Evolutionary conservation across 1,140 invertebrate genomes (phyloP), one percentile per base, ranked within the genome.

Genomic region (Mamestra configurata): DNA sequence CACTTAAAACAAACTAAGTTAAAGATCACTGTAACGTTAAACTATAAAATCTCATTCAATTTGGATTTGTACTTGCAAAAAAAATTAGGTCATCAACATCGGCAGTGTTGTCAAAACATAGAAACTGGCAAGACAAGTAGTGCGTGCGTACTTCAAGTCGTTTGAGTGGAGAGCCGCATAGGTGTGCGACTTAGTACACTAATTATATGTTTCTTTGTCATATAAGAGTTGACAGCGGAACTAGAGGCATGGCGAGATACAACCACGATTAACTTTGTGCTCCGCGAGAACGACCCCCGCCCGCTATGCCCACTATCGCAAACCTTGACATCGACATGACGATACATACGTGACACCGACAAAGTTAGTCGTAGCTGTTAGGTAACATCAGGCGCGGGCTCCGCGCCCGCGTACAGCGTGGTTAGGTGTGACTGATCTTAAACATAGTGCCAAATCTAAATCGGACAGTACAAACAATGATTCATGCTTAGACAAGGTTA

Each of bases 11-110:
- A 91, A 92, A 93, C 92, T 90, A 92, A 91, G 89, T 93, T 92
- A 93, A 93, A 92, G 89, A 91, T 93, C 90, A 91, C 88, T 93
- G 88, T 92, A 91, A 92, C 88, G 93, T 94, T 92, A 93, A 92
- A 91, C 90, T 93, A 93, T 89, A 90, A 92, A 94, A 92, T 93
- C 90, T 94, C 92, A 94, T 93, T 94, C 93, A 92, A 90, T 90
- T 94, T 87, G 92, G 91, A 94, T 94, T 94, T 94, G 93, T 94
- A 94, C 93, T 94, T 92, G 93, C 92, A 93, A 92, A 82, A 92
- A 92, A 92, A 84, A 91, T 91, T 91, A 90, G 88, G 89, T 92
- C 87, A 89, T 88, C 83, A 91, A 91, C 88, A 91, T 90, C 90
- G 92, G 91, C 91, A 92, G 90, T 93, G 89, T 89, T 92, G 87